A percentile compares a stretch with the other conserved stretches of the same genome.
phyloP scores from a whole-genome alignment of 2,113 vertebrate genomes.

The Leucopsar rothschildi region DNA sequence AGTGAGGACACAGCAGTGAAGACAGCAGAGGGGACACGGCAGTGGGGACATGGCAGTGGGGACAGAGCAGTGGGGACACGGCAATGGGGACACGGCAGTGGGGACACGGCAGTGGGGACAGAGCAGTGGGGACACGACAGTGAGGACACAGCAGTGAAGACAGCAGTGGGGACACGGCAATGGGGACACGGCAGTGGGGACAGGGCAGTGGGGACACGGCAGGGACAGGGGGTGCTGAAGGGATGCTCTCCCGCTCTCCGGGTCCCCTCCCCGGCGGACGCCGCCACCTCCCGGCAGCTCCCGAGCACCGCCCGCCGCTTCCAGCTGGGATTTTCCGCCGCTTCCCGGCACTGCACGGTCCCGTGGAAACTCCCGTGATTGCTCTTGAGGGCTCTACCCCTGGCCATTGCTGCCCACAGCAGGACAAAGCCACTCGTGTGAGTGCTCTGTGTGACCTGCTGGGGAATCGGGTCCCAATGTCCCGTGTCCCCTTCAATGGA shows the following conservation, averaged over 20 bases:
- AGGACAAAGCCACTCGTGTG: neutral
- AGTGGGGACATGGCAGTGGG: too few species aligned
- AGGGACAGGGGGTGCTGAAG: too few species aligned
- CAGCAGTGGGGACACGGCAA: too few species aligned
- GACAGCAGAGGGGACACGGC: too few species aligned
- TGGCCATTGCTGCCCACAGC: neutral
- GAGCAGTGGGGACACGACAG: too few species aligned
- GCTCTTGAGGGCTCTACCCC: neutral
- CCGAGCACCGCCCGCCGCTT: neutral
- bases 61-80: too few species aligned
- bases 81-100: too few species aligned
- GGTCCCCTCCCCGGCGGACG: neutral
- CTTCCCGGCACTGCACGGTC: neutral
- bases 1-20: too few species aligned
- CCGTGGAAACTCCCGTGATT: neutral
- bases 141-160: too few species aligned
- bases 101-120: too few species aligned
- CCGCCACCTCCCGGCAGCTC: slow-evolving; percentile 40
- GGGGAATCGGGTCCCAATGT: neutral
- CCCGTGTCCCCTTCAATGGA: neutral
- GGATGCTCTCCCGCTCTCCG: neutral
- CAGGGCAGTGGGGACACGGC: too few species aligned
- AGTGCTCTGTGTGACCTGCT: neutral
- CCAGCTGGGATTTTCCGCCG: neutral
- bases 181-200: too few species aligned